Conservation (phyloP, 2,888 invertebrate genomes). For the Pinctada fucata region DNA sequence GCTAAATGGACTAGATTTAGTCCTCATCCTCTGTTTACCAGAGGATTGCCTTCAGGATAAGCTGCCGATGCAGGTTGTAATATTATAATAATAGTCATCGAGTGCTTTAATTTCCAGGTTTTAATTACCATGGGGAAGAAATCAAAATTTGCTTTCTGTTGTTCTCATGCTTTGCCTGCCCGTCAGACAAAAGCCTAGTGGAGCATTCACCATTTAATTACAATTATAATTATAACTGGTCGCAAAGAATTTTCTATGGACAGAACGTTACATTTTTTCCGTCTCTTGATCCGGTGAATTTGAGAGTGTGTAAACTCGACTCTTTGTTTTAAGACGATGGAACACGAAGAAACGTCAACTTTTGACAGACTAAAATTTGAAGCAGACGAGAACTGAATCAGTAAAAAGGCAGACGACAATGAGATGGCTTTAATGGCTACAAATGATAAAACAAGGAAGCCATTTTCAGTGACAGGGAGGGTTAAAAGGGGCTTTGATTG, state of each 20-base stretch:
- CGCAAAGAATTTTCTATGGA: not conserved
- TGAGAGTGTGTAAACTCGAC: not conserved
- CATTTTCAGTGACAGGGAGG: not conserved
- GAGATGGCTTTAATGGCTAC: not conserved
- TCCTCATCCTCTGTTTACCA: too few species aligned
- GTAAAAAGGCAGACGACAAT: not conserved
- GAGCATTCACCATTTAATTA: not conserved
- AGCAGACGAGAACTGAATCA: not conserved
- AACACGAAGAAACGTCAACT: not conserved
- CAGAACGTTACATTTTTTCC: not conserved
- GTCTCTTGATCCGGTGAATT: not conserved
- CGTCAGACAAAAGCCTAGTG: not conserved
- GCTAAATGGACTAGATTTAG: too few species aligned
- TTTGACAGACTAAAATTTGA: not conserved
- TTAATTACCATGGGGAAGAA: not conserved
- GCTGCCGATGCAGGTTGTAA: too few species aligned
- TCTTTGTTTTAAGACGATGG: not conserved
- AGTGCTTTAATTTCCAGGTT: too few species aligned
- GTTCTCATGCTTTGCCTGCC: not conserved
- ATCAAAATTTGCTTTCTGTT: not conserved
- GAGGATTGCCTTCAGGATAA: too few species aligned
- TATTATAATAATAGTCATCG: too few species aligned
- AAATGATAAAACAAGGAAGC: not conserved
- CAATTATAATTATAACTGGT: not conserved
- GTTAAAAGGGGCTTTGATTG: not conserved